Conservation (phyloP, 2,113 vertebrate genomes). For the Pterocles gutturalis region DNA sequence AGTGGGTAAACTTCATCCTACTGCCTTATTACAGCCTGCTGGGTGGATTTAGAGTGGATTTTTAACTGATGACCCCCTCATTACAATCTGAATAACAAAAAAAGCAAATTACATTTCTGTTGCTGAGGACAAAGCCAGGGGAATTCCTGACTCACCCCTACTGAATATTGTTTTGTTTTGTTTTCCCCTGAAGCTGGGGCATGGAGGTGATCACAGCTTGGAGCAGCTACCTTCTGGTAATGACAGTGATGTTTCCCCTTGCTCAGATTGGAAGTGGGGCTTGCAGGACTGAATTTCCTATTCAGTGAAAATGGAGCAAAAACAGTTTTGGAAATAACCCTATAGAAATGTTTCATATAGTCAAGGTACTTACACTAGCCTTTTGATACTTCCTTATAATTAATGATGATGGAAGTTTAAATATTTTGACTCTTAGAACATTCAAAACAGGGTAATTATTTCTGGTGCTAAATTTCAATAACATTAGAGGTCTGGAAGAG, state of each 20-base stretch:
- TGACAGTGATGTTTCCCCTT: neutral
- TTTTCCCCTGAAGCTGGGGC: neutral
- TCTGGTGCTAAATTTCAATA: neutral
- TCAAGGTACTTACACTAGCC: neutral
- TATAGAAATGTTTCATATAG: neutral
- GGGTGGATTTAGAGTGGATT: neutral
- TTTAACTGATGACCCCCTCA: neutral
- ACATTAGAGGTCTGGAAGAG: neutral
- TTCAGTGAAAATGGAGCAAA: neutral
- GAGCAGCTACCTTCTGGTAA: neutral
- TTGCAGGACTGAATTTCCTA: neutral
- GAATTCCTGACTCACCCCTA: neutral
- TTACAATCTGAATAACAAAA: neutral
- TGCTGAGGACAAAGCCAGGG: neutral
- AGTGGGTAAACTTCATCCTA: neutral
- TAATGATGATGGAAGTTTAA: neutral
- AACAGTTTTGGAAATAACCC: neutral
- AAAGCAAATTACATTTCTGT: neutral
- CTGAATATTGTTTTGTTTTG: neutral
- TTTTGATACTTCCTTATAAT: neutral
- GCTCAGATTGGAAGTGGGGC: rapidly evolving
- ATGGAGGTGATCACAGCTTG: neutral
- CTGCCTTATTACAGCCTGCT: neutral
- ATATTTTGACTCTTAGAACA: neutral
- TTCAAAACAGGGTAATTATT: neutral